Evolutionary conservation across 1,140 invertebrate species (phyloP).

Genomic region (Rhopalosiphum padi): DNA sequence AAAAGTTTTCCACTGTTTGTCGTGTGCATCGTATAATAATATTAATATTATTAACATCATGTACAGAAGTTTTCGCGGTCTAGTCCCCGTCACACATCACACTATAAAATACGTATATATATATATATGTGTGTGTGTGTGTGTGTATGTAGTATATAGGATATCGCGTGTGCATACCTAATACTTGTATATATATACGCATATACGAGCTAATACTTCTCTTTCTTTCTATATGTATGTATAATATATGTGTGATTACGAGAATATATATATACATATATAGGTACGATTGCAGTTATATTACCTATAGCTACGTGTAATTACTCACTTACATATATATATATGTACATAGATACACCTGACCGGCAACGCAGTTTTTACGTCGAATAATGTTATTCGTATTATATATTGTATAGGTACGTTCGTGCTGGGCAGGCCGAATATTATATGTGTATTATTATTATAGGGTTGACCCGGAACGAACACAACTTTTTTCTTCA

Average conservation of each 20-base stretch:
- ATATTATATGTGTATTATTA: background rate
- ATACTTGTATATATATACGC: no score
- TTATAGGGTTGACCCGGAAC: background rate
- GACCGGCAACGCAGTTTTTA: background rate
- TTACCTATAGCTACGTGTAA: no score
- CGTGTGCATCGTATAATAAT: no score
- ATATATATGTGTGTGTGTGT: no score
- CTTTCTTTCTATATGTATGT: no score
- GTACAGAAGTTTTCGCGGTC: background rate
- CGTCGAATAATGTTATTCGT: background rate
- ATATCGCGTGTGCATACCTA: background rate
- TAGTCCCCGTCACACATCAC: background rate
- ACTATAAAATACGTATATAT: background rate
- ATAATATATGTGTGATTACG: no score
- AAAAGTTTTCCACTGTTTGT: background rate
- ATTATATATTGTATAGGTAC: background rate
- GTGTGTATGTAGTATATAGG: no score
- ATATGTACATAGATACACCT: background rate
- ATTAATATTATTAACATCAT: background rate
- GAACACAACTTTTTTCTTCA: background rate
- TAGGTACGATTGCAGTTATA: no score
- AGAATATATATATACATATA: no score
- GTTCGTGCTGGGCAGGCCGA: background rate
- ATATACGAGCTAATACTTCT: no score
- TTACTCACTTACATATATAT: no score